Conservation (phyloP, 2,113 vertebrate species). For the Python bivittatus region DNA sequence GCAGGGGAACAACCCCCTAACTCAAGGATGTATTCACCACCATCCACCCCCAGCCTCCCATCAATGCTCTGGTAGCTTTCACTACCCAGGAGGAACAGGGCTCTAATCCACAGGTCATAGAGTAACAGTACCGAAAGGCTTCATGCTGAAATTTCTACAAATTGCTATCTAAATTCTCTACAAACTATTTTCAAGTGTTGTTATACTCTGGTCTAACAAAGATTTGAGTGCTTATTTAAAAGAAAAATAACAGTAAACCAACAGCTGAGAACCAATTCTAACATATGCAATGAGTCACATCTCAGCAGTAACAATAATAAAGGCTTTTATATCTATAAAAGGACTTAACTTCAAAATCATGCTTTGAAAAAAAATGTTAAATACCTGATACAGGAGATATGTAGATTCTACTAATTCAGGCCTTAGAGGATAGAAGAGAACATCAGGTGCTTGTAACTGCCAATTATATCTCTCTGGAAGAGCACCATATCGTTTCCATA, state of each 20-base stretch:
- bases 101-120: background rate
- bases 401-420: conserved; percentile 97
- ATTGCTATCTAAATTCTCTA: background rate
- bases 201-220: background rate
- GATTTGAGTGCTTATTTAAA: background rate
- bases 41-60: background rate
- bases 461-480: conserved; percentile 98
- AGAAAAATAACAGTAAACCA: background rate
- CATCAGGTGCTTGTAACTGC: conserved; percentile 95
- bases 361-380: background rate
- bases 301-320: background rate
- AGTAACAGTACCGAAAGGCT: background rate
- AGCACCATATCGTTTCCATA: conserved; percentile 96
- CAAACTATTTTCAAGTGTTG: background rate
- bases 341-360: background rate
- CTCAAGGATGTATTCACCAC: background rate
- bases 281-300: background rate
- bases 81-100: background rate
- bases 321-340: background rate
- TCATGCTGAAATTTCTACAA: background rate
- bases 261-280: background rate
- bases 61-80: background rate
- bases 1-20: background rate
- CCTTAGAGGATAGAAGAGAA: conserved; percentile 93
- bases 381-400: conserved; percentile 95